Conservation (phyloP, 2,888 invertebrate species). For the Leucophora obtusa region DNA sequence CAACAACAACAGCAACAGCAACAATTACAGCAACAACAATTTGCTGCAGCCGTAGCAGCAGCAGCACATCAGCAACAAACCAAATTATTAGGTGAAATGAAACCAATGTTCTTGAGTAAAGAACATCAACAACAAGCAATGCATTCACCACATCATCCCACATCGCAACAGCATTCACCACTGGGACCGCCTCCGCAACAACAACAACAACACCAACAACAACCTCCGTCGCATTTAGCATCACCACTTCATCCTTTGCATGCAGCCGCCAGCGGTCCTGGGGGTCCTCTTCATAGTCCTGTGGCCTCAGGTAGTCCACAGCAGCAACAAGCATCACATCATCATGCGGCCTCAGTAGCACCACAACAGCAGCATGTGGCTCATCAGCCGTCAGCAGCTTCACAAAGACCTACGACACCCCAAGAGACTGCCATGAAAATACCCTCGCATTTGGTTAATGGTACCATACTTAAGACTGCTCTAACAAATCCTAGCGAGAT, state of each 20-base stretch:
- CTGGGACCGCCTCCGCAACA: slow-evolving; percentile 75
- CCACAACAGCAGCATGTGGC: slow-evolving; percentile 54
- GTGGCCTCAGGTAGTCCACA: slow-evolving; percentile 41
- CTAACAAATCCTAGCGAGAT: slow-evolving; percentile 96
- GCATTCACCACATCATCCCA: slow-evolving; percentile 72
- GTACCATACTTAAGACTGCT: slow-evolving; percentile 95
- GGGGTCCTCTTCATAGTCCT: slow-evolving; percentile 52
- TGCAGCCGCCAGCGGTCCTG: slow-evolving; percentile 62
- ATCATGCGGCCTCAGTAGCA: slow-evolving; percentile 53
- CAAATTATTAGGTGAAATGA: slow-evolving; percentile 71
- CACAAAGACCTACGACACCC: slow-evolving; percentile 70
- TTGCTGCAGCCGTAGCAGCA: slow-evolving; percentile 73
- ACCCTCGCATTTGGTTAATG: slow-evolving; percentile 91
- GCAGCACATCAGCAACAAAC: slow-evolving; percentile 74
- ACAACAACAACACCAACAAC: slow-evolving; percentile 70
- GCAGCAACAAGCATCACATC: slow-evolving; percentile 60
- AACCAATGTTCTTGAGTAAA: slow-evolving; percentile 74
- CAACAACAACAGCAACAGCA: slow-evolving; percentile 74
- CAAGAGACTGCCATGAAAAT: slow-evolving; percentile 76
- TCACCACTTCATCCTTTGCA: slow-evolving; percentile 75
- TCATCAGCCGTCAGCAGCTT: slow-evolving; percentile 57
- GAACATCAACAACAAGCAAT: slow-evolving; percentile 73
- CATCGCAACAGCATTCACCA: slow-evolving; percentile 68
- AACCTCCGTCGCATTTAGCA: slow-evolving; percentile 71
- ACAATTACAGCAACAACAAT: slow-evolving; percentile 71